Evolutionary conservation across 2,888 invertebrate genomes (phyloP), one percentile per base, ranked within the genome.

Genomic region (Orgyia antiqua): DNA sequence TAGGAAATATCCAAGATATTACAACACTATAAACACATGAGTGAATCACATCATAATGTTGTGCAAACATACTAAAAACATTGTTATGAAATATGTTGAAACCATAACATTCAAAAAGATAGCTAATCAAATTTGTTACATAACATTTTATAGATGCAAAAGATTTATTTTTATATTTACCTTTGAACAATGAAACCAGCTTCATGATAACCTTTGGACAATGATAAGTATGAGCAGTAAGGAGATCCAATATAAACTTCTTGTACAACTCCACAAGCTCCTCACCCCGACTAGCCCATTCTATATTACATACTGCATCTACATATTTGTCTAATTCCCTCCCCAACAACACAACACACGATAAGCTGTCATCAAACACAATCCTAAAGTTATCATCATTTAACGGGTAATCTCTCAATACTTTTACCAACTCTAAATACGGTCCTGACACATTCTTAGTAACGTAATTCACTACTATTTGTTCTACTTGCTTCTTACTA

Each of bases 161-260:
- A n/a, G n/a, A n/a, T n/a, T n/a, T n/a, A n/a, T n/a, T n/a, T n/a
- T n/a, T n/a, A n/a, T 20, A 45, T 32, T 52, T 62, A 87, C 87
- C 78, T 78, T 73, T 83, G 33, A 87, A 84, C 20, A 69, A 48
- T 49, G 73, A 78, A 2, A 87, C 55, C 28, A 87, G 55, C 20
- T 66, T 52, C 18, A 57, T 51, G 57, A 87, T 68, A 18, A 79
- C 83, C 34, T 58, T 57, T 0, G 73, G 69, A 25, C 77, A 75
- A 39, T 87, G 87, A 46, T 86, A 86, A 0, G 77, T 75, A 41
- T 87, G 86, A 3, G 87, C 86, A 0, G 86, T 86, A 0, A 86
- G 74, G 13, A 87, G 48, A 29, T 67, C 68, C 5, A 84, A 41
- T 2, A 78, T 51, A 52, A 84, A 87, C 41, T 52, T 68, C 24